These are phyloP conservation scores for Luscinia megarhynchos DNA, from an alignment of 2,797 vertebrate species.

Conservation along the genomic window DNA sequence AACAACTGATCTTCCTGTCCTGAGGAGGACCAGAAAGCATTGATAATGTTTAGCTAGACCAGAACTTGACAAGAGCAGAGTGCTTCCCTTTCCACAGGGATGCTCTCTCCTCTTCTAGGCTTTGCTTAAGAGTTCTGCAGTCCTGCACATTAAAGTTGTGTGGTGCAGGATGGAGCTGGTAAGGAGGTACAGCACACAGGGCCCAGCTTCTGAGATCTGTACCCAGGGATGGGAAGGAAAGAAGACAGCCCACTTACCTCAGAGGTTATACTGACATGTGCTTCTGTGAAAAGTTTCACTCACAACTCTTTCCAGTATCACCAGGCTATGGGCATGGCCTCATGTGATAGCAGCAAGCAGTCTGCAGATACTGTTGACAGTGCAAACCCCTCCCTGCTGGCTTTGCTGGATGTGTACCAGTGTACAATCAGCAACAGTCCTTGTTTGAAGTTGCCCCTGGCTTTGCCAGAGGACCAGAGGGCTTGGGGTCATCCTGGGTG, in stretches of 20 bases:
- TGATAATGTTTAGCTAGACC: conserved; percentile 33
- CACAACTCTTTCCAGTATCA: conserved; percentile 71
- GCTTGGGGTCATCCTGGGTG: conserved; percentile 74
- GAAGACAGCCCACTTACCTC: conserved; percentile 66
- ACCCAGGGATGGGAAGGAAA: conserved; percentile 52
- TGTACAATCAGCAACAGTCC: conserved; percentile 57
- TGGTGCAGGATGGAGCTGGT: conserved; percentile 56
- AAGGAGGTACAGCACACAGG: conserved; percentile 53
- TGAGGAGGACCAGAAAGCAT: conserved; percentile 33
- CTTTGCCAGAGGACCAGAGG: conserved; percentile 71
- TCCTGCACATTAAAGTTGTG: conserved; percentile 31
- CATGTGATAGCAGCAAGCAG: conserved; percentile 49
- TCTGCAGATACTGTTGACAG: conserved; percentile 58
- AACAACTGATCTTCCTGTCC: conserved; percentile 37
- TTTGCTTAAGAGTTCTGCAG: conserved; percentile 54
- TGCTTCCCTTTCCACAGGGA: conserved; percentile 52
- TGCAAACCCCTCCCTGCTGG: conserved; percentile 56
- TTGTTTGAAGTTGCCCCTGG: conserved; percentile 40
- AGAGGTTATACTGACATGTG: conserved; percentile 72
- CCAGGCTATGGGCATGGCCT: conserved; percentile 72
- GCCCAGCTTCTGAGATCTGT: conserved; percentile 53
- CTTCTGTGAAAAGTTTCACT: conserved; percentile 71
- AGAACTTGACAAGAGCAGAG: conserved; percentile 65
- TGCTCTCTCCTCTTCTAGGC: conserved; percentile 58
- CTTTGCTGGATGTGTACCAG: conserved; percentile 50